A percentile compares a stretch with the other conserved stretches of the same genome.
Conservation (phyloP, 2,888 invertebrate genomes). For the Sphaerophoria taeniata region DNA sequence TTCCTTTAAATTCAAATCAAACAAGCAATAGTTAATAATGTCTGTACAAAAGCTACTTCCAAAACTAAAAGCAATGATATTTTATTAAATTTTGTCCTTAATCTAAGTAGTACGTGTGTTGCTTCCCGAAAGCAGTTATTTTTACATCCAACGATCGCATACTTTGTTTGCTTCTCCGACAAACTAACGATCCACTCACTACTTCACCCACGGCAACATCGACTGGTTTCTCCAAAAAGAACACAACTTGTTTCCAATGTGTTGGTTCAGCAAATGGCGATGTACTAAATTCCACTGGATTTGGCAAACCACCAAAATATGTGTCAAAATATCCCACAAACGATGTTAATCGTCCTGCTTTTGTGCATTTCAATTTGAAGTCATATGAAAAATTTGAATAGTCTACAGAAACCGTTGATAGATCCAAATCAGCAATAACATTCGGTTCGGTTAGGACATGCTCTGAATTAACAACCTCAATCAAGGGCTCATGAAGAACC, state of each 20-base stretch:
- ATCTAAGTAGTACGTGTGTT: slow-evolving; percentile 86
- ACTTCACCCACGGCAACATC: slow-evolving; percentile 87
- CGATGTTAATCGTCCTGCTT: slow-evolving; percentile 89
- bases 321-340: slow-evolving; percentile 96
- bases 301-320: slow-evolving; percentile 89
- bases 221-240: slow-evolving; percentile 90
- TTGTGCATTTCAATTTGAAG: slow-evolving; percentile 87
- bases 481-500: slow-evolving; percentile 90
- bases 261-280: slow-evolving; percentile 87
- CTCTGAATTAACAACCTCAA: slow-evolving; percentile 86
- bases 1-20: no score
- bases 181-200: slow-evolving; percentile 88
- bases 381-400: slow-evolving; percentile 89
- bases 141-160: slow-evolving; percentile 89
- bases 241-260: slow-evolving; percentile 93
- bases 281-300: slow-evolving; percentile 87
- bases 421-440: slow-evolving; percentile 88
- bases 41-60: no score
- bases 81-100: no score
- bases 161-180: slow-evolving; percentile 89
- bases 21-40: no score
- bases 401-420: slow-evolving; percentile 88
- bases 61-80: no score
- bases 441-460: slow-evolving; percentile 87
- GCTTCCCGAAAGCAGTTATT: slow-evolving; percentile 86